Evolutionary conservation across 1,140 invertebrate genomes (phyloP).

Genomic region (Bombus superbus): DNA sequence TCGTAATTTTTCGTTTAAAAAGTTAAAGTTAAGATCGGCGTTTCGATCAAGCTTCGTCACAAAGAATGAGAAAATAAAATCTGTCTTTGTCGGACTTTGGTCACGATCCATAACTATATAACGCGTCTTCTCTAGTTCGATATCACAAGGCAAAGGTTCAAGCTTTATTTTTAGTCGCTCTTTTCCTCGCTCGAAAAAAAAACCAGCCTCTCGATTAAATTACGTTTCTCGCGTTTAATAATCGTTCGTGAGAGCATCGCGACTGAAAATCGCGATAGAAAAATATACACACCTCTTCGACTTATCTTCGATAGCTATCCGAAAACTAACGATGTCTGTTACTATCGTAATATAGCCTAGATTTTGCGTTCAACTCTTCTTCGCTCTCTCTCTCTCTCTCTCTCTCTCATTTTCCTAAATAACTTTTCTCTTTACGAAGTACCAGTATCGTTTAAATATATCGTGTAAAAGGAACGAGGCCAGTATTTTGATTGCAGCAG

Average conservation of each 20-base stretch:
- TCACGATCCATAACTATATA: too few relatives aligned
- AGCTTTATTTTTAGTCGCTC: neutral
- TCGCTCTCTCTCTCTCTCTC: neutral
- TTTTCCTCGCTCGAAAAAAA: neutral
- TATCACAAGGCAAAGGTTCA: neutral
- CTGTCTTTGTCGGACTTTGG: too few relatives aligned
- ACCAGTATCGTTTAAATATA: neutral
- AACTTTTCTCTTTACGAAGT: neutral
- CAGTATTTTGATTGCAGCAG: neutral
- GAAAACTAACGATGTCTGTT: constrained; percentile 43
- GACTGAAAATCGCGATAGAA: constrained; percentile 52
- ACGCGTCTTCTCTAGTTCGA: neutral
- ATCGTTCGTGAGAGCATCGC: constrained; percentile 45
- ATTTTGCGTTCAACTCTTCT: neutral
- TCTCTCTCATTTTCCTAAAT: neutral
- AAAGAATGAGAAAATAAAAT: too few relatives aligned
- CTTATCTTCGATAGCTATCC: constrained; percentile 26
- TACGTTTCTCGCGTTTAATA: constrained; percentile 36
- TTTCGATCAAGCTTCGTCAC: too few relatives aligned
- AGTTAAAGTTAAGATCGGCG: too few relatives aligned
- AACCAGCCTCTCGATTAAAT: constrained; percentile 32
- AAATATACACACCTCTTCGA: constrained; percentile 62
- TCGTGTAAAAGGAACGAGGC: neutral
- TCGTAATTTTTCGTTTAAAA: too few relatives aligned
- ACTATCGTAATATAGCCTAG: constrained; percentile 3